Evolutionary conservation across 1,140 invertebrate genomes (phyloP).

Genomic region (Melipona quadrifasciata): DNA sequence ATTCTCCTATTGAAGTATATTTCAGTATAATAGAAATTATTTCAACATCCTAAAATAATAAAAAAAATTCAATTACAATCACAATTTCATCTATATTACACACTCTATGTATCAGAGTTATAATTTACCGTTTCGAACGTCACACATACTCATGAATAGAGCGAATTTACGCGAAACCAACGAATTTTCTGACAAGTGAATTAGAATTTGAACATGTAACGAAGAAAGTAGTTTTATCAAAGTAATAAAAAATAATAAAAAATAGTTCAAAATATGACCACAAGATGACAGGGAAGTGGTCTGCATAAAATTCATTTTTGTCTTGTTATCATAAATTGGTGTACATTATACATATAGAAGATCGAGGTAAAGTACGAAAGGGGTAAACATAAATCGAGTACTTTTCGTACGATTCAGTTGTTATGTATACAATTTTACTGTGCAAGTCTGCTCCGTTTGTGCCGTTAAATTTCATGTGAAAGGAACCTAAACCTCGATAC

Average conservation of each 20-base stretch:
- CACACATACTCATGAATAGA: not conserved
- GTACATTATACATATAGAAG: slow-evolving; percentile 16
- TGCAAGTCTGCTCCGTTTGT: not conserved
- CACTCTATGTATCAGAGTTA: not conserved
- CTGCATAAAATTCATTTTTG: slow-evolving; percentile 35
- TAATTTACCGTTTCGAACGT: not conserved
- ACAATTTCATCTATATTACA: not conserved
- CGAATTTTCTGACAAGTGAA: not conserved
- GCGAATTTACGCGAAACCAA: not conserved
- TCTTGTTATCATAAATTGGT: slow-evolving; percentile 42
- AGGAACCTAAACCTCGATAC: not conserved
- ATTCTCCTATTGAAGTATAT: not conserved
- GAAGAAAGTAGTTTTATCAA: not conserved
- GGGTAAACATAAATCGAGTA: slow-evolving; percentile 21
- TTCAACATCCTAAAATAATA: not conserved
- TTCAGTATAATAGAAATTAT: not conserved
- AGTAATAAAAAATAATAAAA: not conserved
- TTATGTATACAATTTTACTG: not conserved
- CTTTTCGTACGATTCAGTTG: not conserved
- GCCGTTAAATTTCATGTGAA: slow-evolving; percentile 23
- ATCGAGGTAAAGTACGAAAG: slow-evolving; percentile 14
- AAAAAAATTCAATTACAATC: not conserved
- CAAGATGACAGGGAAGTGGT: slow-evolving; percentile 16
- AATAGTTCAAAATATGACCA: not conserved
- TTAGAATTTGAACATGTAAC: not conserved